phyloP scores from a whole-genome alignment of 53 echinoderm and acorn worm species.

The Henricia sp. region DNA sequence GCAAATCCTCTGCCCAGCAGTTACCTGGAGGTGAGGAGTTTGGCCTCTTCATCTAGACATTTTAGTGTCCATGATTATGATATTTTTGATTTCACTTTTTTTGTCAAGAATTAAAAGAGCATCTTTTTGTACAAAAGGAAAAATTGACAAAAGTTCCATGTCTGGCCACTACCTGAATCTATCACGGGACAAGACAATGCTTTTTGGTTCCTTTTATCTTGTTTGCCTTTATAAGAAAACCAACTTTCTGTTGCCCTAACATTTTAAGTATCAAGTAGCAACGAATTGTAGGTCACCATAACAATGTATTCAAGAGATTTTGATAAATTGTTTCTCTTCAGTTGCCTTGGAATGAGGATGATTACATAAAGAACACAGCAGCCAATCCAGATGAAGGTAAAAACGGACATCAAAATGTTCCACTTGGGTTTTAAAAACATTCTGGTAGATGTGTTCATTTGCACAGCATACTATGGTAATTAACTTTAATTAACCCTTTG shows the following conservation, averaged over 20 bases:
- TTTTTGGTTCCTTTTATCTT: neutral
- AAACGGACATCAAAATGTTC: no score
- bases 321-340: neutral
- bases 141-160: neutral
- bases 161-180: neutral
- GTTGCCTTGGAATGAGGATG: conserved; percentile 74
- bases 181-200: neutral
- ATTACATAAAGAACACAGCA: neutral
- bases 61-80: no score
- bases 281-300: no score
- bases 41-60: no score
- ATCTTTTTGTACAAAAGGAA: no score
- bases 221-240: neutral
- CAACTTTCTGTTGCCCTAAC: neutral
- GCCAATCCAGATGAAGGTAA: conserved; percentile 19
- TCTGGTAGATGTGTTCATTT: no score
- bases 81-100: no score
- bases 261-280: neutral
- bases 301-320: no score
- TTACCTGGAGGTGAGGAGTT: conserved; percentile 55
- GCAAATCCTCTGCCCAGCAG: conserved; percentile 28
- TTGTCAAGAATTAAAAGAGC: no score
- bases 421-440: no score
- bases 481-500: neutral
- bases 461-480: no score